phyloP scores from a whole-genome alignment of 2,888 invertebrate species.

The Ethmia dodecea region DNA sequence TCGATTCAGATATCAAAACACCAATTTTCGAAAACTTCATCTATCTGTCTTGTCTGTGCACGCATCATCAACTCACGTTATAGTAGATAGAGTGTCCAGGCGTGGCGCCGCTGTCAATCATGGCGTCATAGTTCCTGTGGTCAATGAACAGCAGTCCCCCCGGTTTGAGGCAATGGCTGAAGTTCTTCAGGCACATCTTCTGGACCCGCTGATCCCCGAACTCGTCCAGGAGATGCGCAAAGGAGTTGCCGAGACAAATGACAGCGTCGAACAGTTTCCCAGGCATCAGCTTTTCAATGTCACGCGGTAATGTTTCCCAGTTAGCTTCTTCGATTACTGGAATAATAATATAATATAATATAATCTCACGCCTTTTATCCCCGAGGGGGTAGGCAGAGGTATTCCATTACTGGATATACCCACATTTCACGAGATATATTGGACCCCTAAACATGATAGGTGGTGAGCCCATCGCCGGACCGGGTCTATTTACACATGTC shows the following conservation, averaged over 20 bases:
- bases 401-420: too few species aligned
- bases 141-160: constrained; percentile 91
- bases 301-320: constrained; percentile 89
- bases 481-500: too few species aligned
- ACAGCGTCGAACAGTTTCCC: constrained; percentile 90
- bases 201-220: constrained; percentile 88
- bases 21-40: too few species aligned
- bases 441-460: too few species aligned
- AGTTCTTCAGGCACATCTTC: constrained; percentile 87
- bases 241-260: constrained; percentile 93
- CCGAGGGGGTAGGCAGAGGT: too few species aligned
- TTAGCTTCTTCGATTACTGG: constrained; percentile 94
- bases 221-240: constrained; percentile 91
- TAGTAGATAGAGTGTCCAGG: constrained; percentile 93
- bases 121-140: constrained; percentile 91
- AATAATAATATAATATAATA: too few species aligned
- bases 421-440: too few species aligned
- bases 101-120: constrained; percentile 86
- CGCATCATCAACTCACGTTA: constrained; percentile 89
- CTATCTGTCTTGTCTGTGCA: too few species aligned
- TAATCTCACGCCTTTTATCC: too few species aligned
- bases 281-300: constrained; percentile 79
- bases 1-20: too few species aligned
- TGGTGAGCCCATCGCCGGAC: too few species aligned
- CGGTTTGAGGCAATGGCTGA: constrained; percentile 89